Evolutionary conservation across 2,888 invertebrate species (phyloP).

Genomic region (Coleophora flavipennella): DNA sequence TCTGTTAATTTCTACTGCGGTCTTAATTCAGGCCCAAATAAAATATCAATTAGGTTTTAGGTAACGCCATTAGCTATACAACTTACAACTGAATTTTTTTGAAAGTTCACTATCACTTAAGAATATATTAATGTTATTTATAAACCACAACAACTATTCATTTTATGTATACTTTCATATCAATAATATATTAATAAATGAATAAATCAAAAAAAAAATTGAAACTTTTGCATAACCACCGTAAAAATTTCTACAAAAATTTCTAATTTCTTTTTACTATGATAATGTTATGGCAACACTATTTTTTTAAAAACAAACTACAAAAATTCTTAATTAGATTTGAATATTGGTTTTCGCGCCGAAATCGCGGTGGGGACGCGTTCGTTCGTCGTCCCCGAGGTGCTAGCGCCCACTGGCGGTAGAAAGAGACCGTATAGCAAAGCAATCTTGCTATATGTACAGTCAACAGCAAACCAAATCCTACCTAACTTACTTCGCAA

Average conservation of each 20-base stretch:
- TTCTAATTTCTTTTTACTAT: neutral
- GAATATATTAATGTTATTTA: slow-evolving; percentile 4
- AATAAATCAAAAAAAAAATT: slow-evolving; percentile 2
- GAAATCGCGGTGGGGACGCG: neutral
- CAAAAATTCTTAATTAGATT: slow-evolving; percentile 1
- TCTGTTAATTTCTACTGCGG: too few relatives aligned
- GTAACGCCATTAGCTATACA: too few relatives aligned
- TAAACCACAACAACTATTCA: slow-evolving; percentile 7
- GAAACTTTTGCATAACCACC: too few relatives aligned
- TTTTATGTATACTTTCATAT: neutral
- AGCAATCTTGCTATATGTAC: neutral
- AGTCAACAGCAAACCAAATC: neutral
- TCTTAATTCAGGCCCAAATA: too few relatives aligned
- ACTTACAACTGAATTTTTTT: too few relatives aligned
- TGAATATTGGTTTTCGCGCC: slow-evolving; percentile 7
- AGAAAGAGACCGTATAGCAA: neutral
- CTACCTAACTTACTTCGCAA: too few relatives aligned
- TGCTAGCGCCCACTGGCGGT: slow-evolving; percentile 15
- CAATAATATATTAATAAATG: neutral
- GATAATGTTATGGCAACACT: slow-evolving; percentile 1
- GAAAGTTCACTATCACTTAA: too few relatives aligned
- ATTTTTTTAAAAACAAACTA: too few relatives aligned
- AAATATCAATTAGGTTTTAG: too few relatives aligned
- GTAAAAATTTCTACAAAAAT: slow-evolving; percentile 11
- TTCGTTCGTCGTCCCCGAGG: slow-evolving; percentile 11